Conservation (phyloP, 1,140 invertebrate genomes). For the Spodoptera frugiperda region DNA sequence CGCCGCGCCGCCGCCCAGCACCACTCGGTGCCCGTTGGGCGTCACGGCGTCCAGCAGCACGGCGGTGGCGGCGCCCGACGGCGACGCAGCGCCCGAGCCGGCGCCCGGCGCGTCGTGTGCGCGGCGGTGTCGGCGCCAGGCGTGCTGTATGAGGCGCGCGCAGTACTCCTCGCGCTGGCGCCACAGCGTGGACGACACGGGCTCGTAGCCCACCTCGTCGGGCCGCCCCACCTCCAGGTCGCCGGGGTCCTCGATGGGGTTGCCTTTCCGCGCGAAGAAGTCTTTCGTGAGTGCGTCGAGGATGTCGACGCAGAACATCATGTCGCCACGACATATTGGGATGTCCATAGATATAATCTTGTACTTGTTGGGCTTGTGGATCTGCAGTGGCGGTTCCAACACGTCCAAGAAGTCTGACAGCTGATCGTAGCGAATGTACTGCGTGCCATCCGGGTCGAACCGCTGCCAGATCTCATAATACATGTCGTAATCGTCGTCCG, state of each 20-base stretch:
- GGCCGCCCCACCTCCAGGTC: conserved; percentile 94
- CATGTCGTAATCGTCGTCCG: conserved; percentile 99
- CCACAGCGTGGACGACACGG: conserved; percentile 97
- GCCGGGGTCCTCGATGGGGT: conserved; percentile 95
- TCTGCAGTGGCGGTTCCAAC: conserved; percentile 96
- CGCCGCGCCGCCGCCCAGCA: conserved; percentile 91
- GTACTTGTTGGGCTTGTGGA: conserved; percentile 99
- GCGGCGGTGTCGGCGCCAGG: conserved; percentile 95
- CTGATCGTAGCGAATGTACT: conserved; percentile 97
- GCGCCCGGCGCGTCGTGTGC: conserved; percentile 86
- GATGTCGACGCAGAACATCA: conserved; percentile 99
- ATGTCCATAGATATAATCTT: conserved; percentile 99
- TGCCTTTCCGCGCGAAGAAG: conserved; percentile 98
- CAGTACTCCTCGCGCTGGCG: conserved; percentile 98
- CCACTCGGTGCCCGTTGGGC: conserved; percentile 95
- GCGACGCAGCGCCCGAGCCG: conserved; percentile 89
- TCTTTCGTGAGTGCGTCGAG: conserved; percentile 98
- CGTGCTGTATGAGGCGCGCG: conserved; percentile 97
- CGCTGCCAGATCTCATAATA: conserved; percentile 99
- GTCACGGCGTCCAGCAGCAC: conserved; percentile 93
- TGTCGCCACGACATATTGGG: conserved; percentile 98
- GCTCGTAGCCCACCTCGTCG: conserved; percentile 95
- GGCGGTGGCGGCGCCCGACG: conserved; percentile 89
- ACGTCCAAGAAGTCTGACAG: conserved; percentile 98
- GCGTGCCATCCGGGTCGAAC: conserved; percentile 98